Evolutionary conservation across 2,888 invertebrate genomes (phyloP).

Genomic region (Labia minor): DNA sequence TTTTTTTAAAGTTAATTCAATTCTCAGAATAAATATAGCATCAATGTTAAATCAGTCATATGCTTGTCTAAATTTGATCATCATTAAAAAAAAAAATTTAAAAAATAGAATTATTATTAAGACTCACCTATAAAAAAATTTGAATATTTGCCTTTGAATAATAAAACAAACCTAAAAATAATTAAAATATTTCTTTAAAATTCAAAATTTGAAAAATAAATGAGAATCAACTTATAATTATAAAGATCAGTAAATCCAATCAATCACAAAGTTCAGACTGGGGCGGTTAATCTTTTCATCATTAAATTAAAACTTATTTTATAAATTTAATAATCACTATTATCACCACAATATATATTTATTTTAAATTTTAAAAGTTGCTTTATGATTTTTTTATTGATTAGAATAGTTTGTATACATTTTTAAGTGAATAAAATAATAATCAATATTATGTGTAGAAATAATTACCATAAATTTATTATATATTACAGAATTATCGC

Average conservation of each 20-base stretch:
- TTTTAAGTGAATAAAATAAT: no score
- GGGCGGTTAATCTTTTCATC: not conserved
- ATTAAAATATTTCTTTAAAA: no score
- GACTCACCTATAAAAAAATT: not conserved
- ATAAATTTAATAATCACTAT: not conserved
- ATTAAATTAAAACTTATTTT: not conserved
- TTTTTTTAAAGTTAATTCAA: no score
- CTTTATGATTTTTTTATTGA: no score
- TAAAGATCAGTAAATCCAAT: not conserved
- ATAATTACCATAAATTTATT: no score
- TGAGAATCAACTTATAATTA: not conserved
- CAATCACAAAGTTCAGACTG: not conserved
- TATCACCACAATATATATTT: not conserved
- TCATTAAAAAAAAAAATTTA: not conserved
- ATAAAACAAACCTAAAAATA: no score
- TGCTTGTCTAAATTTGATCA: not conserved
- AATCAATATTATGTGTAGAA: no score
- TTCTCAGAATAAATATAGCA: not conserved
- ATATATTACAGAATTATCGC: no score
- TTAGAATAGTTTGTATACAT: no score
- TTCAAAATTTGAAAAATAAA: not conserved
- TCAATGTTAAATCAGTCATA: not conserved
- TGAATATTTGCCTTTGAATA: not conserved
- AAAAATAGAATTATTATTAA: not conserved
- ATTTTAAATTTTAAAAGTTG: no score